These are phyloP conservation scores for Drosophila robusta DNA, from an alignment of 2,888 invertebrate genomes.

Conservation along the genomic window DNA sequence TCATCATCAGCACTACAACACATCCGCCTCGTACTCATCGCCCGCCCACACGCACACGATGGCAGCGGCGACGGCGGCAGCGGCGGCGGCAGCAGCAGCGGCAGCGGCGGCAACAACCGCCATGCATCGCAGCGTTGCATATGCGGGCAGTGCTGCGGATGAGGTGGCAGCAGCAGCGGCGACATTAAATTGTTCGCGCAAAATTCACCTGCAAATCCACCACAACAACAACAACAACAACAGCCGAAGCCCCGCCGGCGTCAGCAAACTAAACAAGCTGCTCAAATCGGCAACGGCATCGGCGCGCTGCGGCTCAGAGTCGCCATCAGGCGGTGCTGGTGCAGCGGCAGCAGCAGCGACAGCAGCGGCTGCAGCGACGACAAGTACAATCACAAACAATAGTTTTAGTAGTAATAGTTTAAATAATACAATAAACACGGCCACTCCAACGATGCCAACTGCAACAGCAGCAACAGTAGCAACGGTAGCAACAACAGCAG, in stretches of 20 bases:
- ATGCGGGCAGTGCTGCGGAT: slow-evolving; percentile 81
- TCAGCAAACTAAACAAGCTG: slow-evolving; percentile 82
- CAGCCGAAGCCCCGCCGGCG: slow-evolving; percentile 73
- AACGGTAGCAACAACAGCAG: slow-evolving; percentile 30
- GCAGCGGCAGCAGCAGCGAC: slow-evolving; percentile 27
- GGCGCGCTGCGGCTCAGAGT: slow-evolving; percentile 86
- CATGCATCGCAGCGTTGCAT: slow-evolving; percentile 80
- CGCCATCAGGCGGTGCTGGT: slow-evolving; percentile 77
- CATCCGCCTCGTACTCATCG: slow-evolving; percentile 78
- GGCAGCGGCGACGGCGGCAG: slow-evolving; percentile 52
- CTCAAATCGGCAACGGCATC: slow-evolving; percentile 60
- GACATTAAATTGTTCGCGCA: slow-evolving; percentile 48
- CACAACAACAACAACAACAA: slow-evolving; percentile 49
- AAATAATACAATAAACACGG: slow-evolving; percentile 81
- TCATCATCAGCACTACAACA: slow-evolving; percentile 61
- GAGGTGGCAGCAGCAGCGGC: slow-evolving; percentile 43
- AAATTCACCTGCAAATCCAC: slow-evolving; percentile 66
- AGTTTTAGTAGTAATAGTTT: slow-evolving; percentile 84
- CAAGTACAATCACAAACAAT: slow-evolving; percentile 84
- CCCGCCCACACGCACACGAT: slow-evolving; percentile 74
- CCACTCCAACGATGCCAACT: slow-evolving; percentile 72
- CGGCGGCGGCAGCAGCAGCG: slow-evolving; percentile 43
- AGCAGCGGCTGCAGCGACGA: slow-evolving; percentile 62
- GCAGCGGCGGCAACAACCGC: slow-evolving; percentile 63
- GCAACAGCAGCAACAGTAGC: slow-evolving; percentile 41